Conservation (phyloP, 2,113 vertebrate species). For the Coryphaenoides rupestris region DNA sequence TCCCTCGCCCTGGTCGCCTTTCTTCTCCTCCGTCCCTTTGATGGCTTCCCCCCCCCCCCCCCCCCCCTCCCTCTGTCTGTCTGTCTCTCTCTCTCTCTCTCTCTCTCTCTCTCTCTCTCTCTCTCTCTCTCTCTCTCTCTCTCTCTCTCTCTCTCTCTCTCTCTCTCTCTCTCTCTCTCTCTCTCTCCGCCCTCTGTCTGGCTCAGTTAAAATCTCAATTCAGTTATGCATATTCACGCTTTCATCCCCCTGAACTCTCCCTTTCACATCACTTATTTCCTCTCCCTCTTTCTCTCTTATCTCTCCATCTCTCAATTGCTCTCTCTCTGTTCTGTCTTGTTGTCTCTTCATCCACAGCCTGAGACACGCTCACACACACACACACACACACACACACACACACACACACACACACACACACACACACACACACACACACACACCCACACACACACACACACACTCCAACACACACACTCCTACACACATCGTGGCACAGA, state of each 20-base stretch:
- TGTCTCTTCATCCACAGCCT: constrained; percentile 10
- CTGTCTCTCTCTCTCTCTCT: constrained; percentile 12
- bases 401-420: background rate
- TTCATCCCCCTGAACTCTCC: constrained; percentile 43
- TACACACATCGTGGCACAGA: too few relatives aligned
- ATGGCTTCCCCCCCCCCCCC: constrained; percentile 1
- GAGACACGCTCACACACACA: constrained; percentile 14
- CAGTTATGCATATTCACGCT: constrained; percentile 47
- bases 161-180: constrained; percentile 35
- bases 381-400: background rate
- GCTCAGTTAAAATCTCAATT: constrained; percentile 54
- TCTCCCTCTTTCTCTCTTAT: constrained; percentile 41
- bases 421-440: too few relatives aligned
- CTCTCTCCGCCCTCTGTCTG: constrained; percentile 12
- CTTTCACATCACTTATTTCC: constrained; percentile 23
- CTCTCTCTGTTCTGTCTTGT: constrained; percentile 32
- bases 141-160: constrained; percentile 1
- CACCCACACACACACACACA: too few relatives aligned
- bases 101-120: constrained; percentile 14
- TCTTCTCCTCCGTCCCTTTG: background rate
- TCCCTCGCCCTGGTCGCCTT: background rate
- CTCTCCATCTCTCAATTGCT: constrained; percentile 30
- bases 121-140: constrained; percentile 19
- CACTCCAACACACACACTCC: too few relatives aligned
- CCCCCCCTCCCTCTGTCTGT: constrained; percentile 12